Evolutionary conservation across 2,113 vertebrate species (phyloP), one percentile per base, ranked within the genome.

Genomic region (Rhinichthys klamathensis): DNA sequence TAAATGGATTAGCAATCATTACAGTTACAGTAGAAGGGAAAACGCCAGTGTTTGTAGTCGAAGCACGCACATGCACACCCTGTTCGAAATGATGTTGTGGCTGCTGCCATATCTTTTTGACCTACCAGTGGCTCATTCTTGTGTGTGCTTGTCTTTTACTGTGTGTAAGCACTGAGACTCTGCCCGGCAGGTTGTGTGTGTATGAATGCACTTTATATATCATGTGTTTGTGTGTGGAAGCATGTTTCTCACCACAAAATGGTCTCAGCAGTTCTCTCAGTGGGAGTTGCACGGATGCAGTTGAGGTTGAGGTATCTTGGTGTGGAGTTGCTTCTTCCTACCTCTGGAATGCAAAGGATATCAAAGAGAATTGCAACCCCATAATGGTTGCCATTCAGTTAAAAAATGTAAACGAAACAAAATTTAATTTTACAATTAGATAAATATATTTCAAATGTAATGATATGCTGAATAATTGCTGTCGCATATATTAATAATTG

Each of bases 1-100:
- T 93, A 93, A 93, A 92, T 91, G 92, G 92, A 94, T 94, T 93
- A 94, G 91, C 84, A 90, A 89, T 90, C 88, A 94, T 94, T 92
- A 93, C 92, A 91, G 89, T 87, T 87, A 91, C 91, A 92, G 92
- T 93, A 90, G 90, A 86, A 83, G 86, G 82, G 89, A 90, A 88
- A 88, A 18, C 25, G 6, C 13, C 27, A n/a, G 63, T 49, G 63
- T 82, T 70, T 82, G 80, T 67, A 82, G 65, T 30, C 30, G 1
- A 54, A 69, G 63, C 65, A 70, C 30, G 21, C 44, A 51, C 30
- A 70, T 46, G 44, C 18, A 32, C 23, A 51, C 46, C 6, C 38
- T 80, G 73, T 21, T 54, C 18, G 73, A 76, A 46, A 76, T 76
- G 6, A 32, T 76, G 73, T 75, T 75, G 73, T 54, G 44, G 46